These are phyloP conservation scores for Clunio marinus DNA, from an alignment of 2,888 invertebrate genomes.

Conservation along the genomic window DNA sequence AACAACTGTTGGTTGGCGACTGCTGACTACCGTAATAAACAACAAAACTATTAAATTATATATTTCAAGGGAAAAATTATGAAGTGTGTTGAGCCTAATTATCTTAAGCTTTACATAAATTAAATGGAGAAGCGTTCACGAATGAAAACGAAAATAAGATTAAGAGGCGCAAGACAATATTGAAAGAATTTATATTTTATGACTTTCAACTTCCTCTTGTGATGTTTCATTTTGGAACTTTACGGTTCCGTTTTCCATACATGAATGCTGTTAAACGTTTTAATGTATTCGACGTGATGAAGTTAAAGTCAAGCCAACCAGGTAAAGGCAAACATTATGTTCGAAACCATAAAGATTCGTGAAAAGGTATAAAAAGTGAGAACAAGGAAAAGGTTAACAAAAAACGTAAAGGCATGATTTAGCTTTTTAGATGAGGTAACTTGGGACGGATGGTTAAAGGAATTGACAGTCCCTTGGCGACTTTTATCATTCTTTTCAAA, in stretches of 20 bases:
- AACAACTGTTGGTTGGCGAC: no score
- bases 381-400: neutral
- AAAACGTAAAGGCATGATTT: neutral
- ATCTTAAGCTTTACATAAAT: conserved; percentile 38
- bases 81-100: conserved; percentile 37
- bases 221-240: neutral
- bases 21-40: no score
- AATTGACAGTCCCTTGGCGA: neutral
- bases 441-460: neutral
- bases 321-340: conserved; percentile 21
- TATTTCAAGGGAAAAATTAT: conserved; percentile 20
- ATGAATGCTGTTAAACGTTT: conserved; percentile 31
- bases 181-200: conserved; percentile 37
- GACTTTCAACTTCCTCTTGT: conserved; percentile 25
- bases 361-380: neutral
- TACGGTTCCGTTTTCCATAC: conserved; percentile 12
- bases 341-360: neutral
- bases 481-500: neutral
- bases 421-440: neutral
- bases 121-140: neutral
- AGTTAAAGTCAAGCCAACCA: no score
- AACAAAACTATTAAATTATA: neutral
- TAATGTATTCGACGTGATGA: conserved; percentile 38
- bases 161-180: conserved; percentile 31
- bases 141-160: conserved; percentile 12